These are phyloP conservation scores for Perodicticus potto DNA, from an alignment of 2,797 vertebrate species.

Conservation along the genomic window DNA sequence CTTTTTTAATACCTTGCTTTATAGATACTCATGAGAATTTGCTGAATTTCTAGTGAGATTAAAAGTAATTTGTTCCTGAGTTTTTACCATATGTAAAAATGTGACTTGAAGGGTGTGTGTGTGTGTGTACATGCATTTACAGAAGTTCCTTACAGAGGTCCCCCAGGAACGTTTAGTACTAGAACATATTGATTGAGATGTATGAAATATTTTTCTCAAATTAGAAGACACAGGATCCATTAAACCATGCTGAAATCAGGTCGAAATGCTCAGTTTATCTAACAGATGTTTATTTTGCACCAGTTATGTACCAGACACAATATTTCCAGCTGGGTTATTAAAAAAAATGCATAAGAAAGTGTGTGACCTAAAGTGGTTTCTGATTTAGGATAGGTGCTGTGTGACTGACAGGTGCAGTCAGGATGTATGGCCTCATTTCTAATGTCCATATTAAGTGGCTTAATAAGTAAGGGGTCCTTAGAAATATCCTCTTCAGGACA, in stretches of 20 bases:
- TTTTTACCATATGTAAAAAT: slow-evolving; percentile 9
- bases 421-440: neutral
- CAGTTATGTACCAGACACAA: neutral
- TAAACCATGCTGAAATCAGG: slow-evolving; percentile 5
- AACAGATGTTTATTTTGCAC: neutral
- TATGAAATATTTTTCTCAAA: neutral
- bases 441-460: neutral
- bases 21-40: slow-evolving; percentile 2
- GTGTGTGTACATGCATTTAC: neutral
- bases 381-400: neutral
- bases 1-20: neutral
- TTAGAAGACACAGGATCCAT: neutral
- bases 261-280: neutral
- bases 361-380: neutral
- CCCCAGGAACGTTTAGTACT: slow-evolving; percentile 1
- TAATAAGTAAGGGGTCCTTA: neutral
- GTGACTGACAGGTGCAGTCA: neutral
- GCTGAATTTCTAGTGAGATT: slow-evolving; percentile 6
- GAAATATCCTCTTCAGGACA: neutral
- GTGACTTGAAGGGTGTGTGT: neutral
- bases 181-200: neutral
- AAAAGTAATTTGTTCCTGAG: neutral
- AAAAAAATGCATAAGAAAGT: neutral
- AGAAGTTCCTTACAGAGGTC: neutral
- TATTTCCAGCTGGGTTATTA: neutral